Conservation (phyloP, 1,140 invertebrate genomes). For the Portunus trituberculatus region DNA sequence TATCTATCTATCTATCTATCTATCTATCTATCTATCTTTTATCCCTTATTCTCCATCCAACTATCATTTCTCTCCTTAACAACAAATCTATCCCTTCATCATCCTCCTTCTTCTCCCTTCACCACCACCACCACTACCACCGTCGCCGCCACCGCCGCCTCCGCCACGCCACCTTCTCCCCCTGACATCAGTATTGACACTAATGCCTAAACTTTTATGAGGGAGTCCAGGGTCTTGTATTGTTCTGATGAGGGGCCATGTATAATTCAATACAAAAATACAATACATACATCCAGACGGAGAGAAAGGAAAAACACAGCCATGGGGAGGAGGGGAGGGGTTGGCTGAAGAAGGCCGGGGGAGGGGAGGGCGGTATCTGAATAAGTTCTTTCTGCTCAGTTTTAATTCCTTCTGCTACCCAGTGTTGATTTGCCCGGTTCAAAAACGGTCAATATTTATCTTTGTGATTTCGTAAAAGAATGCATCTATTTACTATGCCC, state of each 20-base stretch:
- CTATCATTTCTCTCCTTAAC: background rate
- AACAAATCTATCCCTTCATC: background rate
- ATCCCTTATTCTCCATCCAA: background rate
- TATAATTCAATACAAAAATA: constrained; percentile 66
- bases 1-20: background rate
- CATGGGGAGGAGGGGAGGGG: background rate
- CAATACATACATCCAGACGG: constrained; percentile 54
- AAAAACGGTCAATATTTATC: constrained; percentile 69
- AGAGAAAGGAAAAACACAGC: constrained; percentile 39
- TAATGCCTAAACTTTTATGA: constrained; percentile 53
- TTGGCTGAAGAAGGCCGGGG: background rate
- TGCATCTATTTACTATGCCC: constrained; percentile 68
- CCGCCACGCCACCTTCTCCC: background rate
- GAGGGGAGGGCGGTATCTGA: background rate
- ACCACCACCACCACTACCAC: background rate
- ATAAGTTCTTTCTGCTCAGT: constrained; percentile 54
- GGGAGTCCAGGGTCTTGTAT: constrained; percentile 40
- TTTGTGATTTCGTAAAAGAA: constrained; percentile 69
- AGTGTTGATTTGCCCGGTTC: constrained; percentile 66
- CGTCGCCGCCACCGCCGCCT: background rate
- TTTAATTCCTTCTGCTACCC: constrained; percentile 56
- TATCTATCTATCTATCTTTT: background rate
- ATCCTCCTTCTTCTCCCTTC: constrained; percentile 3
- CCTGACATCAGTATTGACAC: constrained; percentile 31
- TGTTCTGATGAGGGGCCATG: constrained; percentile 56